Conservation (phyloP, 2,113 vertebrate species). For the Apeltes quadracus region DNA sequence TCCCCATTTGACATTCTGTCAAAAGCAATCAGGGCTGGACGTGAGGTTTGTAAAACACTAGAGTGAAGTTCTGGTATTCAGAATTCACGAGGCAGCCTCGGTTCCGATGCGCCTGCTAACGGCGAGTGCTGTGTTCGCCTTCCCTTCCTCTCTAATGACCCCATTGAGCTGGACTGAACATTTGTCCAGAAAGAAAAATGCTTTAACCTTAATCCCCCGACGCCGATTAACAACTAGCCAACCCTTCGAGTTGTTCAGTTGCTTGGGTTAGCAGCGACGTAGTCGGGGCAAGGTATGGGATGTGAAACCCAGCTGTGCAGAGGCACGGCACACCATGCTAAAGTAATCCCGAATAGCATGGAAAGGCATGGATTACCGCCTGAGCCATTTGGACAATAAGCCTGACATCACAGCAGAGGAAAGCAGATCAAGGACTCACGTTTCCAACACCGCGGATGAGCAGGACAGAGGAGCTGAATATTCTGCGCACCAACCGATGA, state of each 20-base stretch:
- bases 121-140: no score
- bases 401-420: not conserved
- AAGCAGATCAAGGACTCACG: not conserved
- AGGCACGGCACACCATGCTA: not conserved
- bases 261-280: conserved; percentile 33
- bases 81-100: not conserved
- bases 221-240: conserved; percentile 1
- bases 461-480: not conserved
- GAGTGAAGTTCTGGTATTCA: no score
- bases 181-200: conserved; percentile 4
- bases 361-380: conserved; percentile 1
- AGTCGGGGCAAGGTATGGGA: not conserved
- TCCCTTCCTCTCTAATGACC: not conserved
- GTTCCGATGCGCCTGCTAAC: not conserved
- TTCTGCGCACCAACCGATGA: not conserved
- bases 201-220: not conserved
- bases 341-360: not conserved
- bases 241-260: conserved; percentile 18
- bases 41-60: not conserved
- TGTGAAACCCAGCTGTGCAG: not conserved
- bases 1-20: not conserved
- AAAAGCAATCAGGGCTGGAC: not conserved
- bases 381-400: conserved; percentile 3
- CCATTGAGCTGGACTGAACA: not conserved
- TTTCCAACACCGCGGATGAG: not conserved